These are phyloP conservation scores for Anhinga rufa DNA, from an alignment of 2,113 vertebrate species.

Conservation along the genomic window DNA sequence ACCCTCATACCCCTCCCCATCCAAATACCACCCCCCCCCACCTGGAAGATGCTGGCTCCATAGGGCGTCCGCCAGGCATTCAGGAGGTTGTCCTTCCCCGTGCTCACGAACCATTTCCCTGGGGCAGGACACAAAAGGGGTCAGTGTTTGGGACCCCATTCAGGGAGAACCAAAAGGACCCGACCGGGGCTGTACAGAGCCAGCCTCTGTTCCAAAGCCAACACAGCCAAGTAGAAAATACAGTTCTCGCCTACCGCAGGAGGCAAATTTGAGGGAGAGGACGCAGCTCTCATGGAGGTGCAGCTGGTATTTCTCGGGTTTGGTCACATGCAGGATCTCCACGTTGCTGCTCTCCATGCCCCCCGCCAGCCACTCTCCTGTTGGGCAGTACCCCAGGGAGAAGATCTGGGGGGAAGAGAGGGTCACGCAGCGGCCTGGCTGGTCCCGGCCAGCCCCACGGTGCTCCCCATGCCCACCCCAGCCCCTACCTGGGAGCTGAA, in stretches of 20 bases:
- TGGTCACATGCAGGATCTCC: too few species aligned
- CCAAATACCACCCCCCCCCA: neutral
- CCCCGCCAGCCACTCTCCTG: slow-evolving; percentile 78
- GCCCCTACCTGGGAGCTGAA: slow-evolving; percentile 72
- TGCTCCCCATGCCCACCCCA: neutral
- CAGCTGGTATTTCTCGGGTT: too few species aligned
- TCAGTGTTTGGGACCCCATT: neutral
- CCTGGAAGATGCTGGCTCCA: slow-evolving; percentile 83
- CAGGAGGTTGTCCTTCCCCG: slow-evolving; percentile 81
- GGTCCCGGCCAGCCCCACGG: rapidly evolving
- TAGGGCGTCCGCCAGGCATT: slow-evolving; percentile 79
- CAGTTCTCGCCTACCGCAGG: neutral
- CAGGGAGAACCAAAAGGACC: too few species aligned
- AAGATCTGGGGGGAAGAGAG: neutral
- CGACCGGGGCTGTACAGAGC: neutral
- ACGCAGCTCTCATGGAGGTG: neutral
- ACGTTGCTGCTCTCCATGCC: slow-evolving; percentile 69
- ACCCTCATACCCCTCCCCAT: rapidly evolving
- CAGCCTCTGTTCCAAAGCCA: neutral
- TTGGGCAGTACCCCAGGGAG: slow-evolving; percentile 70
- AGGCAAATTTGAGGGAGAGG: neutral
- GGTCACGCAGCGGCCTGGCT: neutral
- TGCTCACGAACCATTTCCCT: slow-evolving; percentile 88
- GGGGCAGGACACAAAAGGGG: neutral
- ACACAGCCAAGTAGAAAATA: neutral